Evolutionary conservation across 2,888 invertebrate genomes (phyloP).

Genomic region (Eupeodes luniger): DNA sequence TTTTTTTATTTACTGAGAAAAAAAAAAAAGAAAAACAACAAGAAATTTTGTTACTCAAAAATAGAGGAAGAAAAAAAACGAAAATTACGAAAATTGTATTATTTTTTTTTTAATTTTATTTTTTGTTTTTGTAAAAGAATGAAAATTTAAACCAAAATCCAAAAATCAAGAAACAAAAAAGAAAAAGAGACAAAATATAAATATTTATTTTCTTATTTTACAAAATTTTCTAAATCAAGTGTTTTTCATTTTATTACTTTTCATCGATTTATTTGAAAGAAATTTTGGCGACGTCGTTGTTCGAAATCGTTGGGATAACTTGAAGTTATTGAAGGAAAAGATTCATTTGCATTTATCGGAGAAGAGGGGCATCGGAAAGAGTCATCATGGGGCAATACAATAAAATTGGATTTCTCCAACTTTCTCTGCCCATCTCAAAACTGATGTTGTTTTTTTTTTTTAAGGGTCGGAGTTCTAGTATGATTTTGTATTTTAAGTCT

Average conservation of each 20-base stretch:
- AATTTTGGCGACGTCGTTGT: background rate
- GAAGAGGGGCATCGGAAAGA: background rate
- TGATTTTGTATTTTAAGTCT: slow-evolving; percentile 39
- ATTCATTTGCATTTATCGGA: slow-evolving; percentile 33
- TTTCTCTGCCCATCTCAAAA: background rate
- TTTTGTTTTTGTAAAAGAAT: slow-evolving; percentile 68
- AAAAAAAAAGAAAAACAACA: slow-evolving; percentile 24
- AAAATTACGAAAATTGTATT: slow-evolving; percentile 70
- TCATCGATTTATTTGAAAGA: slow-evolving; percentile 2
- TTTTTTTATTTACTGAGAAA: slow-evolving; percentile 43
- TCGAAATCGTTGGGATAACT: background rate
- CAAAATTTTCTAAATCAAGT: slow-evolving; percentile 49
- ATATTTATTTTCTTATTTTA: slow-evolving; percentile 69
- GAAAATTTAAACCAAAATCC: slow-evolving; percentile 49
- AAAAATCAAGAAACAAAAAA: slow-evolving; percentile 53
- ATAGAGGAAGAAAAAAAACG: slow-evolving; percentile 29
- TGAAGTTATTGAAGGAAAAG: background rate
- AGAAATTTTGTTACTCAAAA: slow-evolving; percentile 56
- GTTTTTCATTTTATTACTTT: slow-evolving; percentile 17
- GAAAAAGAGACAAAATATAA: slow-evolving; percentile 63
- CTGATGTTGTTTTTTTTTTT: slow-evolving; percentile 7
- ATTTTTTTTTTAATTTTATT: slow-evolving; percentile 61
- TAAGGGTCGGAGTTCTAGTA: background rate
- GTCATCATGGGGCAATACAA: background rate
- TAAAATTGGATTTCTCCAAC: slow-evolving; percentile 24